phyloP scores from a whole-genome alignment of 1,140 invertebrate species.

The Oreohelix idahoensis region DNA sequence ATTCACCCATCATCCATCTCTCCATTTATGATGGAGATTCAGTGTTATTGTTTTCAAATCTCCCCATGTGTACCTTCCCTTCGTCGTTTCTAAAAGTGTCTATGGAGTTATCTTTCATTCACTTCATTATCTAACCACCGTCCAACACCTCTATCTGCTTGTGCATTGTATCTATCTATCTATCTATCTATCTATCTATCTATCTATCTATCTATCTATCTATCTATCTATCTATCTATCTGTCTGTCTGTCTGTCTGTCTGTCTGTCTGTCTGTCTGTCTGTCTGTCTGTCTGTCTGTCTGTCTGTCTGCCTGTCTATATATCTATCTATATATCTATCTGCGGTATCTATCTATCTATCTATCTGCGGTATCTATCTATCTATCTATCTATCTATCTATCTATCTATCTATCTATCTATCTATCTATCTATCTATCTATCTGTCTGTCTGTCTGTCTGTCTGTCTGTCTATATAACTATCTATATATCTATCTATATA shows the following conservation, averaged over 20 bases:
- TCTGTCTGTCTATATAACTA: not conserved
- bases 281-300: not conserved
- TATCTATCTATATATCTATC: not conserved
- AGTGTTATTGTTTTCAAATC: too few relatives aligned
- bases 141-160: constrained; percentile 13
- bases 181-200: not conserved
- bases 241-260: not conserved
- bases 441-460: not conserved
- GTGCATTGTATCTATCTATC: constrained; percentile 8
- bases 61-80: too few relatives aligned
- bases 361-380: not conserved
- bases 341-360: not conserved
- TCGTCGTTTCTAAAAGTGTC: too few relatives aligned
- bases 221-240: not conserved
- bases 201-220: constrained; percentile 3
- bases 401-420: not conserved
- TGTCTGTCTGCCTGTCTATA: not conserved
- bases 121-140: too few relatives aligned
- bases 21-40: too few relatives aligned
- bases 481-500: not conserved
- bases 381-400: not conserved
- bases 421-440: not conserved
- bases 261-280: not conserved
- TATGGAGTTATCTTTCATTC: too few relatives aligned
- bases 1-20: too few relatives aligned